Evolutionary conservation across 2,113 vertebrate genomes (phyloP), one percentile per base, ranked within the genome.

Genomic region (Erythrocercus mccallii): DNA sequence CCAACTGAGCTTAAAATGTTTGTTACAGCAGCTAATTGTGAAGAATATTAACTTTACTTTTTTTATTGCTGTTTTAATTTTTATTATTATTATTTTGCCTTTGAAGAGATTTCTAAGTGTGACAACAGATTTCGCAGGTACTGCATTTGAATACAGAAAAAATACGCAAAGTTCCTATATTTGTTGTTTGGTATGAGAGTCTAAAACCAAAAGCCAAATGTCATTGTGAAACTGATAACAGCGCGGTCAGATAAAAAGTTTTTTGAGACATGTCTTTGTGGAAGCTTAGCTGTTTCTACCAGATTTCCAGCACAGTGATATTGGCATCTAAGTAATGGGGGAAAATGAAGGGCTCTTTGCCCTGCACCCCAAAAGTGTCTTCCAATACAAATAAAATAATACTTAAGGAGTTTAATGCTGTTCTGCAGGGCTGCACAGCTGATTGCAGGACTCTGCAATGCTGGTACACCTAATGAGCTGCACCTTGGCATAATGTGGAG

Each of bases 391-490:
- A 82, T 19, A 61, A 61, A 72, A 35, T 15, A 53, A 17, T 6
- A 27, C 17, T 42, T 73, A 12, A 15, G 74, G 74, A 78, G 57
- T 62, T 89, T 22, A 70, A 37, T 13, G 65, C 48, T 81, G 25
- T 66, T 69, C 48, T 95, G 84, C 20, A 87, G 85, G 58, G 81
- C 62, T 74, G 62, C 50, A 37, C 28, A n/a, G 31, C 35, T 84
- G 86, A 95, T 40, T 72, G 70, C 57, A 92, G 74, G 76, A 86
- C 71, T 85, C 84, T 48, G 37, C 27, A 40, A 53, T 6, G 15
- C 53, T 80, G 78, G 50, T 91, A 96, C 94, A 72, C 93, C 87
- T 86, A 45, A 53, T 11, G 37, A 27, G 66, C 78, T 94, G 84
- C 62, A 83, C 70, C 86, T 65, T 21, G 77, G 83, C 90, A 91